phyloP scores from a whole-genome alignment of 2,797 vertebrate species.

The Coregonus ussuriensis region DNA sequence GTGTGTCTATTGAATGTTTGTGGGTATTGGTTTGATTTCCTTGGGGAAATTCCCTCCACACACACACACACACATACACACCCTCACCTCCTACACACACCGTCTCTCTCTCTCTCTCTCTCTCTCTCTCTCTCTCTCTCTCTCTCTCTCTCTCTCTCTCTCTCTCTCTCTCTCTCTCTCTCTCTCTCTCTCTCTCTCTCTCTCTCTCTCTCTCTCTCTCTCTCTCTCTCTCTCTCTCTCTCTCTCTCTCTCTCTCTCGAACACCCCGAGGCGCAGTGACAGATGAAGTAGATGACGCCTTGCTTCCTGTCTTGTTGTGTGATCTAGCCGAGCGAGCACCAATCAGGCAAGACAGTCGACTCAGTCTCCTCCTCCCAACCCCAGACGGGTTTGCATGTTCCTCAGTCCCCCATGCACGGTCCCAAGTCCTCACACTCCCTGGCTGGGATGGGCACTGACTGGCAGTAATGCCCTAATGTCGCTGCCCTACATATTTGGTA shows the following conservation, averaged over 20 bases:
- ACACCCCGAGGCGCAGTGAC: not conserved
- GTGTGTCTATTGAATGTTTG: not conserved
- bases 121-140: too few species aligned
- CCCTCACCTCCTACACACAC: too few species aligned
- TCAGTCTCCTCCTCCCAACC: slow-evolving; percentile 39
- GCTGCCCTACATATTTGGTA: slow-evolving; percentile 74
- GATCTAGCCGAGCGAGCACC: slow-evolving; percentile 30
- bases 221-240: too few species aligned
- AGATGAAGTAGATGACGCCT: not conserved
- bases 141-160: too few species aligned
- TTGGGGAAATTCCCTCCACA: not conserved
- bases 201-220: too few species aligned
- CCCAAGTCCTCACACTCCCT: too few species aligned
- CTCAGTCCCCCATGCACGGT: slow-evolving; percentile 2
- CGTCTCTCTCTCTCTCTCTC: too few species aligned
- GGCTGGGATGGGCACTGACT: slow-evolving; percentile 60
- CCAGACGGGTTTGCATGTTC: not conserved
- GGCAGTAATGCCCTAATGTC: slow-evolving; percentile 78
- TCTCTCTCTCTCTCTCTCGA: too few species aligned
- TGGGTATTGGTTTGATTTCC: not conserved
- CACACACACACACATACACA: too few species aligned
- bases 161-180: too few species aligned
- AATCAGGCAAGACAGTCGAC: slow-evolving; percentile 35
- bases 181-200: too few species aligned
- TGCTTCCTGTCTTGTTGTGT: slow-evolving; percentile 10